These are phyloP conservation scores for Marmota flaviventris DNA, from an alignment of 2,113 vertebrate genomes.

Conservation along the genomic window DNA sequence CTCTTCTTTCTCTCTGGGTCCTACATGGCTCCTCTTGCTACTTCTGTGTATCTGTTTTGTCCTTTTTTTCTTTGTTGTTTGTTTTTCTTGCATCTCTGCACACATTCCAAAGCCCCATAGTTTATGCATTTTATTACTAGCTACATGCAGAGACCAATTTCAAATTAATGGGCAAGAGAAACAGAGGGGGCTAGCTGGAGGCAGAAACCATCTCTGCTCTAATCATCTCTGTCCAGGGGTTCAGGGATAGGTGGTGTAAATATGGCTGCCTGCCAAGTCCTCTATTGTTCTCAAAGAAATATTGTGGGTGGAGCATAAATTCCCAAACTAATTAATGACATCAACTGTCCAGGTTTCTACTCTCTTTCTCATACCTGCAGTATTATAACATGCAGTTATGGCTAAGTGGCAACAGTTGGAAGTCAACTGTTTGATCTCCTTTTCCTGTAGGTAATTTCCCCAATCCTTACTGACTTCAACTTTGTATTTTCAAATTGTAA, in stretches of 20 bases:
- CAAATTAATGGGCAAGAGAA: conserved; percentile 67
- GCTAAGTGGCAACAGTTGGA: not conserved
- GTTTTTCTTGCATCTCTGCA: conserved; percentile 56
- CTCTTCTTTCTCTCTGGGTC: not conserved
- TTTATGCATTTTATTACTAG: conserved; percentile 61
- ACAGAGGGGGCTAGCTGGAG: conserved; percentile 47
- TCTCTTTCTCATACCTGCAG: not conserved
- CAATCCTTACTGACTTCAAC: conserved; percentile 15
- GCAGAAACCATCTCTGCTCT: conserved; percentile 42
- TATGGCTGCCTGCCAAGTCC: not conserved
- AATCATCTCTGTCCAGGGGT: conserved; percentile 59
- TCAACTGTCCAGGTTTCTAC: not conserved
- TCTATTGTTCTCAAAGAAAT: conserved; percentile 57
- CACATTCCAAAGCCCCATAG: not conserved
- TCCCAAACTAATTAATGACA: conserved; percentile 39
- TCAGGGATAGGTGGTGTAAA: not conserved
- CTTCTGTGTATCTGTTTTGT: not conserved
- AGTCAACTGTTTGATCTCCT: not conserved
- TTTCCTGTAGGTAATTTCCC: not conserved
- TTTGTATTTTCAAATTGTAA: conserved; percentile 53
- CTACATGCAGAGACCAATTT: conserved; percentile 68
- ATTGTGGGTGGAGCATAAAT: not conserved
- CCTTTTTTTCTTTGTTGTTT: conserved; percentile 42
- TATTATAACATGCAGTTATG: conserved; percentile 12
- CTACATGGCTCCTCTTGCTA: conserved; percentile 14